Evolutionary conservation across 2,888 invertebrate species (phyloP), one percentile per base, ranked within the genome.

Genomic region (Agrotis exclamationis): DNA sequence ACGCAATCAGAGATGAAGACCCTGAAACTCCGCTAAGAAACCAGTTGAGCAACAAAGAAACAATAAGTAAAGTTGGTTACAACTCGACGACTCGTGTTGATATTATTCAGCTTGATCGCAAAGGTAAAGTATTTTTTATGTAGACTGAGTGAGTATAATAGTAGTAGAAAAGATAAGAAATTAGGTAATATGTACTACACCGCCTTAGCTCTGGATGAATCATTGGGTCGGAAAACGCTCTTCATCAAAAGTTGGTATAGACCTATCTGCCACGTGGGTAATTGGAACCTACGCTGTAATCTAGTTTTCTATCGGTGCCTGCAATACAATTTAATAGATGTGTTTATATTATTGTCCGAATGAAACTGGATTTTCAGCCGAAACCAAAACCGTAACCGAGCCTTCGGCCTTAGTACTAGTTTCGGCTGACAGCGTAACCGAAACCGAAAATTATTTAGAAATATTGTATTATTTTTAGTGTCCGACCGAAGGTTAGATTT

Each of bases 61-160:
- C 24, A 18, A 51, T 45, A 4, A 24, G 45, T 39, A 47, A 33
- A 65, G 24, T 66, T 13, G 28, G 22, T 57, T 18, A 9, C 33
- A 72, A 63, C 18, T 73, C 63, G 20, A 20, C 22, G 18, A 54
- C 7, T 47, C 18, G 33, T 74, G 7, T 51, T 72, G 56, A 65
- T 33, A 66, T 44, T 24, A 50, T 24, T 57, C 33, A 66, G 5
- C n/a, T 20, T 57, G 45, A 57, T 74, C 22, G n/a, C n/a, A 57
- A 74, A 72, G 72, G 72, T 72, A 72, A 74, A 50, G 45, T 74
- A 57, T 66, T 51, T 57, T 74, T 45, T 57, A 71, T 24, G 39
- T 44, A 44, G 39, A n/a, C 73, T n/a, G 14, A 54, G 20, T 71
- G 33, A 22, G 16, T 20, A 13, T 44, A 51, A 18, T n/a, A 33